These are phyloP conservation scores for Euspilapteryx auroguttella DNA, from an alignment of 2,888 invertebrate species.

Conservation along the genomic window DNA sequence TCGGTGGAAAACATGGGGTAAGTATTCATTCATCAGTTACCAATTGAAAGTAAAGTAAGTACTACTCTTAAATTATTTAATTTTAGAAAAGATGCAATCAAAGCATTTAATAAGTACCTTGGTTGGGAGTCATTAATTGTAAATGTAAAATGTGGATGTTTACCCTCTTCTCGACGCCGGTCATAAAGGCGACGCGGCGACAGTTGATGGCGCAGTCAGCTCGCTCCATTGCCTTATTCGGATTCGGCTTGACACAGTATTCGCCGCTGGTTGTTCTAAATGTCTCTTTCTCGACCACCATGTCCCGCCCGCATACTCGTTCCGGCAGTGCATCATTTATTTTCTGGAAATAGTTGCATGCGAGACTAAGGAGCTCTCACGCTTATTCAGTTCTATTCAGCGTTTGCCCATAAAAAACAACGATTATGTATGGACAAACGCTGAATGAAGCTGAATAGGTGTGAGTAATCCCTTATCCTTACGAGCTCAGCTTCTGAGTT, in stretches of 20 bases:
- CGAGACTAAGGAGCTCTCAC: too few relatives aligned
- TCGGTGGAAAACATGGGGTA: background rate
- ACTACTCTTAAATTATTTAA: background rate
- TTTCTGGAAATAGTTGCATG: conserved; percentile 24
- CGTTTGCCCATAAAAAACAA: too few relatives aligned
- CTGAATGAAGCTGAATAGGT: too few relatives aligned
- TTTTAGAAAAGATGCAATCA: background rate
- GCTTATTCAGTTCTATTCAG: too few relatives aligned
- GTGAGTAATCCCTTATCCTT: too few relatives aligned
- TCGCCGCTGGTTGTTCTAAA: conserved; percentile 40
- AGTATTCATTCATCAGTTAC: too few relatives aligned
- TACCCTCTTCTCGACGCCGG: conserved; percentile 40
- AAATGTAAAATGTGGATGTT: too few relatives aligned
- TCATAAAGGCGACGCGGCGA: conserved; percentile 36
- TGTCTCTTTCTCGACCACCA: conserved; percentile 42
- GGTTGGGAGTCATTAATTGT: too few relatives aligned
- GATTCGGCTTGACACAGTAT: conserved; percentile 46
- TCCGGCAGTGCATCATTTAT: conserved; percentile 34
- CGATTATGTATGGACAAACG: too few relatives aligned
- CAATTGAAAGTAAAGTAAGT: too few relatives aligned
- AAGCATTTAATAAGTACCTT: background rate
- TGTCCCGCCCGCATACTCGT: conserved; percentile 35
- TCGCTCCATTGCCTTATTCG: conserved; percentile 48
- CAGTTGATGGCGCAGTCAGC: conserved; percentile 42
- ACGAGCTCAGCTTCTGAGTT: too few relatives aligned